A percentile compares a stretch with the other conserved stretches of the same genome.
Evolutionary conservation across 2,113 vertebrate species (phyloP).

Genomic region (Riparia riparia): DNA sequence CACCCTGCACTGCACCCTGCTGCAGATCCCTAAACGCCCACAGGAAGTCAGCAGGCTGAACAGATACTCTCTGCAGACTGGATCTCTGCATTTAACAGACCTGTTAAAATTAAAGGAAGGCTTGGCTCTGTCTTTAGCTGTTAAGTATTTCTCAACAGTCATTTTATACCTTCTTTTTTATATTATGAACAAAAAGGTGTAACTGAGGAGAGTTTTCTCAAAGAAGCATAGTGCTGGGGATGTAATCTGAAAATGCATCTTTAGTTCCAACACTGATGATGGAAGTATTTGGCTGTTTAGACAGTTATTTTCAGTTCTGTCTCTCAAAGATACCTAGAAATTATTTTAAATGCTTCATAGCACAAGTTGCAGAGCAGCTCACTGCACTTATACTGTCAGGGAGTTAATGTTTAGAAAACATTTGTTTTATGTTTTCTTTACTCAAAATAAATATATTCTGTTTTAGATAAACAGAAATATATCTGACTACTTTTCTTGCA

Average conservation of each 20-base stretch:
- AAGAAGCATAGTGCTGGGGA: not conserved
- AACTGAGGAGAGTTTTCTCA: not conserved
- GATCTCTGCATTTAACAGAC: not conserved
- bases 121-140: not conserved
- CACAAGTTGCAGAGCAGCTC: not conserved
- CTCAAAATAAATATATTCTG: conserved; percentile 11
- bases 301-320: not conserved
- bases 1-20: not conserved
- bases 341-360: not conserved
- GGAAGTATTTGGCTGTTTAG: not conserved
- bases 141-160: not conserved
- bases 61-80: not conserved
- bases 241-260: not conserved
- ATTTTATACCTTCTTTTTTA: not conserved
- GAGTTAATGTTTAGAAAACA: conserved; percentile 29
- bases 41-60: not conserved
- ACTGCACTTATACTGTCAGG: not conserved
- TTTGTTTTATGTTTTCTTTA: conserved; percentile 7
- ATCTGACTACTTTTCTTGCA: not conserved
- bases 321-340: not conserved
- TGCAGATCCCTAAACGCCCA: not conserved
- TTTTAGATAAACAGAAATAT: conserved; percentile 41
- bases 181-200: not conserved
- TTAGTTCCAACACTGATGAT: not conserved
- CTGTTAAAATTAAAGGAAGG: not conserved